Evolutionary conservation across 2,888 invertebrate genomes (phyloP).

Genomic region (Pteria penguin): DNA sequence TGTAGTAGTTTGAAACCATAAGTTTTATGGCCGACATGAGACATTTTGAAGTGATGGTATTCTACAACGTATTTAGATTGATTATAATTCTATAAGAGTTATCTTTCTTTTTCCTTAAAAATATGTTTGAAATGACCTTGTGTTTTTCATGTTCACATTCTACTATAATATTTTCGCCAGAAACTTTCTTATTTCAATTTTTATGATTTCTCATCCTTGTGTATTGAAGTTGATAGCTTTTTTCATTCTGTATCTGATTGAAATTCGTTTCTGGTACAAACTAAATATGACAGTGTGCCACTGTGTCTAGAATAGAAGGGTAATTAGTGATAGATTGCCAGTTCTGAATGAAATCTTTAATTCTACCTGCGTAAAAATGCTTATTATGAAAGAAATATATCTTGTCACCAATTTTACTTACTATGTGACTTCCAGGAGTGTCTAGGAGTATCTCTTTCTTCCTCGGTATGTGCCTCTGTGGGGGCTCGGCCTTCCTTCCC

Average conservation of each 20-base stretch:
- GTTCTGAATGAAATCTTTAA: constrained; percentile 8
- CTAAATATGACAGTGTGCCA: constrained; percentile 18
- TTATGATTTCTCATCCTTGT: constrained; percentile 10
- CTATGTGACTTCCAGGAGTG: background rate
- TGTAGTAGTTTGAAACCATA: constrained; percentile 23
- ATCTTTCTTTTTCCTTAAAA: constrained; percentile 23
- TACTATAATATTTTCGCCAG: constrained; percentile 36
- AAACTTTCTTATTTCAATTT: constrained; percentile 39
- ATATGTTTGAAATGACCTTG: constrained; percentile 35
- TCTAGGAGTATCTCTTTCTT: background rate
- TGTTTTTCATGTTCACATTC: constrained; percentile 25
- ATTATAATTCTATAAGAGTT: constrained; percentile 37
- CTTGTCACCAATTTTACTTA: background rate
- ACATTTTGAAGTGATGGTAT: constrained; percentile 47
- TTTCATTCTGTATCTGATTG: background rate
- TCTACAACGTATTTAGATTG: constrained; percentile 33
- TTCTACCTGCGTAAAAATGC: constrained; percentile 18
- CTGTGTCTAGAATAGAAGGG: constrained; percentile 4
- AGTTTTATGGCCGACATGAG: constrained; percentile 35
- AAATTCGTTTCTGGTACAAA: background rate
- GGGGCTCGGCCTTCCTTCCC: too few species aligned
- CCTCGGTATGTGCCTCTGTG: rapidly evolving
- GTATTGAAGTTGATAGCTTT: constrained; percentile 11
- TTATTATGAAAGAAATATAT: background rate
- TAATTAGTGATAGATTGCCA: constrained; percentile 11